Evolutionary conservation across 2,113 vertebrate genomes (phyloP), one percentile per base, ranked within the genome.

Genomic region (Setophaga kirtlandii): DNA sequence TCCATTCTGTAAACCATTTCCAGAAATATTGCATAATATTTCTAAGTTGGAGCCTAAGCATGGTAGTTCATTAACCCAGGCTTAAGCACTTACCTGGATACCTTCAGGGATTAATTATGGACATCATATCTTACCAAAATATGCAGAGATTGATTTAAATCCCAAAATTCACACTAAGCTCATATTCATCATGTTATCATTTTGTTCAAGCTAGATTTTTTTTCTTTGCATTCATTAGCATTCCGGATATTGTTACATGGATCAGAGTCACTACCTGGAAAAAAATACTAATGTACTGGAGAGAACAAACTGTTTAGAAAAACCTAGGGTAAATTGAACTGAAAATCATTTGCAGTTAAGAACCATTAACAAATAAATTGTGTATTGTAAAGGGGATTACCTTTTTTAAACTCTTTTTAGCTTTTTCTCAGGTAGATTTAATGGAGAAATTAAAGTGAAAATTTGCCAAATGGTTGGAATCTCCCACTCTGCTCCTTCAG

Each of bases 51-150:
- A 79, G 78, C 62, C 15, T 27, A 88, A 83, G 22, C 16, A 59
- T 3, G 0, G 9, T 67, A 42, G 33, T 67, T 91, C 62, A 88
- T 80, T 96, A 91, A 88, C 52, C 22, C 67, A 81, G 56, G 94
- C 95, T 94, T 96, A 76, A 96, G 25, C 31, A 91, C 75, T 49
- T 93, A 96, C 74, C 76, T 67, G 44, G n/a, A 62, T 82, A 75
- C 52, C 87, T 85, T 81, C 55, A 80, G 89, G 83, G 83, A 97
- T 93, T 97, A 95, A 97, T 96, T 97, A 95, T 25, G 62, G 79
- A 90, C 59, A 91, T 93, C 46, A 83, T 21, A 90, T 10, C 2
- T 95, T 93, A 95, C 53, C 68, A 93, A 93, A 94, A 89, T 80
- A 95, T 58, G 89, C 90, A 87, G 42, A 86, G 53, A 93, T 94